phyloP scores from a whole-genome alignment of 2,888 invertebrate genomes.

The Orthonevra nobilis region DNA sequence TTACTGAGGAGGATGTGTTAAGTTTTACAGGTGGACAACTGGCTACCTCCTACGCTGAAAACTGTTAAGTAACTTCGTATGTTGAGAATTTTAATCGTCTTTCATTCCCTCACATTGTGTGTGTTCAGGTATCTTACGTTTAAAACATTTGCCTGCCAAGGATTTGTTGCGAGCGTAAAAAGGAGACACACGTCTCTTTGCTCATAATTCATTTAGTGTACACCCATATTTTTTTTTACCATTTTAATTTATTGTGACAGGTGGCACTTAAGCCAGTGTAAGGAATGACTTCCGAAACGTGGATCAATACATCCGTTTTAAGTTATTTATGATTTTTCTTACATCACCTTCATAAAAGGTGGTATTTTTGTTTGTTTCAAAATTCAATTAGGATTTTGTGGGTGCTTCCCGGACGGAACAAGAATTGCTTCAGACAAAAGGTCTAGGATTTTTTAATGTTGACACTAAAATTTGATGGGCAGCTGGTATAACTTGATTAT shows the following conservation, averaged over 20 bases:
- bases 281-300: conserved; percentile 49
- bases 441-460: no score
- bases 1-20: conserved; percentile 56
- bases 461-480: no score
- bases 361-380: no score
- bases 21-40: conserved; percentile 50
- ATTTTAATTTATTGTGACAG: conserved; percentile 44
- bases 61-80: conserved; percentile 64
- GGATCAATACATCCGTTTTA: conserved; percentile 55
- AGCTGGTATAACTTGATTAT: no score
- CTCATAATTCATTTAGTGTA: conserved; percentile 30
- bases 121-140: conserved; percentile 40
- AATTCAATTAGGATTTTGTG: no score
- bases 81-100: conserved; percentile 63
- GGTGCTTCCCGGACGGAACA: no score
- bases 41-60: conserved; percentile 43
- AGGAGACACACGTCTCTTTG: conserved; percentile 28
- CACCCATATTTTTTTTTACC: not conserved
- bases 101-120: conserved; percentile 31
- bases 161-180: not conserved
- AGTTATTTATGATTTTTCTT: conserved; percentile 19
- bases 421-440: no score
- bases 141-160: conserved; percentile 27
- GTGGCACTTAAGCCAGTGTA: conserved; percentile 17
- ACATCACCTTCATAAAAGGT: conserved; percentile 7